These are phyloP conservation scores for Aix galericulata DNA, from an alignment of 2,113 vertebrate genomes.

Conservation along the genomic window DNA sequence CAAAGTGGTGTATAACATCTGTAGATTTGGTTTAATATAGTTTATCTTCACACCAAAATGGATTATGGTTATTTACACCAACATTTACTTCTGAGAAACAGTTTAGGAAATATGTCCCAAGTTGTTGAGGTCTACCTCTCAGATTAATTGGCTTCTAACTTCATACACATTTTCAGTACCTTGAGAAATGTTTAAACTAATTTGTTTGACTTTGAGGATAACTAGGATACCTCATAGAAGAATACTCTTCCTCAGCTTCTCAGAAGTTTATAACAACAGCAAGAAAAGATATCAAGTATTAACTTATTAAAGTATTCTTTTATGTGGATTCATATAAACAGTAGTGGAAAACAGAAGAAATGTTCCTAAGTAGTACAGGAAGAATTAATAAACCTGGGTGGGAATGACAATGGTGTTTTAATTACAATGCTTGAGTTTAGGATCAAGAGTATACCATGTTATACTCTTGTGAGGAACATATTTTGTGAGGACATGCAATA, in stretches of 20 bases:
- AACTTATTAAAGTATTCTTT: background rate
- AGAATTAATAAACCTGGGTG: background rate
- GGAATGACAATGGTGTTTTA: background rate
- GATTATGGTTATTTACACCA: background rate
- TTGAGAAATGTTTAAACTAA: background rate
- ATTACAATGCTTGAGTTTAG: background rate
- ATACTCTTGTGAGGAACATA: background rate
- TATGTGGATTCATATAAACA: background rate
- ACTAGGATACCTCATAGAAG: background rate
- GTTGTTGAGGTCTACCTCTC: background rate
- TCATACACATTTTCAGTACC: background rate
- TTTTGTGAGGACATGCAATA: background rate
- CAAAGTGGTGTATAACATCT: background rate
- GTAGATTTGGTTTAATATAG: background rate
- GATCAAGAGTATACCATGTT: background rate
- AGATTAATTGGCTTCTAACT: background rate
- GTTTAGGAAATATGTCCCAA: background rate
- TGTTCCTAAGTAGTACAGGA: background rate
- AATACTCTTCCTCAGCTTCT: background rate
- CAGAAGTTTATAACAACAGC: background rate
- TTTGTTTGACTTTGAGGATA: background rate
- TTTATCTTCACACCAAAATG: background rate
- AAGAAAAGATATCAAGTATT: background rate
- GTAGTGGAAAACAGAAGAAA: background rate
- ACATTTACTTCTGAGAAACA: background rate